phyloP scores from a whole-genome alignment of 2,888 invertebrate species.

The Sisyra terminalis region DNA sequence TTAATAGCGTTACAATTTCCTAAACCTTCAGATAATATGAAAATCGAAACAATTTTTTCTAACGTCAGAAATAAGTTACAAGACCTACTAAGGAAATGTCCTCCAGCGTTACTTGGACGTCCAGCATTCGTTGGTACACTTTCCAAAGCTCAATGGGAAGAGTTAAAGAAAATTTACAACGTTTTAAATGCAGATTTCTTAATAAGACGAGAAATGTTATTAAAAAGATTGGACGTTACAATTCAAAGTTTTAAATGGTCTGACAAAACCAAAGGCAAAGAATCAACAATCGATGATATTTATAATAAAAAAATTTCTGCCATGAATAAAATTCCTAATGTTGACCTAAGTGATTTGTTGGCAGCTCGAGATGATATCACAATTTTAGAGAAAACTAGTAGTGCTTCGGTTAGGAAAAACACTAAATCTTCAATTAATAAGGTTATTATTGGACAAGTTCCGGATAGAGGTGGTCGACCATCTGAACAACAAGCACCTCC shows the following conservation, averaged over 20 bases:
- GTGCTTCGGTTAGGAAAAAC: constrained; percentile 66
- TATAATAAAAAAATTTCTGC: constrained; percentile 36
- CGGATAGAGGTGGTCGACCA: constrained; percentile 87
- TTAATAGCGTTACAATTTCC: constrained; percentile 66
- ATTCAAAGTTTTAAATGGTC: constrained; percentile 95
- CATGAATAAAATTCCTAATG: constrained; percentile 39
- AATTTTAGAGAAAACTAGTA: constrained; percentile 85
- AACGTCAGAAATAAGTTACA: constrained; percentile 57
- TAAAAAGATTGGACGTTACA: constrained; percentile 88
- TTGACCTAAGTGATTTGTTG: constrained; percentile 61
- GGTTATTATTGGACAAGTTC: constrained; percentile 84
- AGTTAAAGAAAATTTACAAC: constrained; percentile 47
- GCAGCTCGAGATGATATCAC: constrained; percentile 73
- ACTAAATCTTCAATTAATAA: constrained; percentile 72
- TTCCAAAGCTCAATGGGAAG: constrained; percentile 68
- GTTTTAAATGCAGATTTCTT: constrained; percentile 71
- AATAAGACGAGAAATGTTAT: constrained; percentile 66
- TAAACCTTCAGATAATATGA: constrained; percentile 75
- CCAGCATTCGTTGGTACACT: constrained; percentile 58
- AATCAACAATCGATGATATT: constrained; percentile 45
- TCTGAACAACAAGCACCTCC: constrained; percentile 84
- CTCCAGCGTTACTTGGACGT: constrained; percentile 47
- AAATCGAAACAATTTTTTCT: constrained; percentile 55
- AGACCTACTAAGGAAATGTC: constrained; percentile 42
- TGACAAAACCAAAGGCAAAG: constrained; percentile 55